Percentiles rank a stretch among this genome's conserved stretches.
Conservation (phyloP, 2,113 vertebrate genomes). For the Thryonomys swinderianus region DNA sequence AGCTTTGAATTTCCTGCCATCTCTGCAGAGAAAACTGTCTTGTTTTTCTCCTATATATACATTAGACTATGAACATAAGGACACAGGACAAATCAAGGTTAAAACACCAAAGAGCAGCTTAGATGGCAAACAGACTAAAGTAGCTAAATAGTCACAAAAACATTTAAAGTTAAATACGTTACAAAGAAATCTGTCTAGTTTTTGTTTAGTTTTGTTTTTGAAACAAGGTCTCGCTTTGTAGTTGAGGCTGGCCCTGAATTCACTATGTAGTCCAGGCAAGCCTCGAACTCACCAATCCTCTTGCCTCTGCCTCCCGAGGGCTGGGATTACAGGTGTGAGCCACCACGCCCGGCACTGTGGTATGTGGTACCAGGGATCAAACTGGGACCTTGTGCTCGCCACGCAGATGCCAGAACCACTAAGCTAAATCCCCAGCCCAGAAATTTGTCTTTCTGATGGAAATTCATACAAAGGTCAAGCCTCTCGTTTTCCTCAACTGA, state of each 20-base stretch:
- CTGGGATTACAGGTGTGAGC: too few relatives aligned
- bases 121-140: not conserved
- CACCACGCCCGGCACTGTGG: too few relatives aligned
- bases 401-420: too few relatives aligned
- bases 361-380: too few relatives aligned
- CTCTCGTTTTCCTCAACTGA: not conserved
- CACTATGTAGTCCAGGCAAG: too few relatives aligned
- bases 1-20: not conserved
- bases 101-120: not conserved
- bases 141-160: not conserved
- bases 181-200: not conserved
- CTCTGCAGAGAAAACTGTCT: not conserved
- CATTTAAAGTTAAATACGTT: not conserved
- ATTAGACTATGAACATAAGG: not conserved
- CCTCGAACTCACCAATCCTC: too few relatives aligned
- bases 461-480: not conserved
- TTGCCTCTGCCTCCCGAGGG: too few relatives aligned
- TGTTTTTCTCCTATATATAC: not conserved
- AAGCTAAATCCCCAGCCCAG: too few relatives aligned
- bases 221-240: too few relatives aligned
- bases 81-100: not conserved
- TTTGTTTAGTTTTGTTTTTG: too few relatives aligned
- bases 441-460: not conserved
- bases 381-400: too few relatives aligned
- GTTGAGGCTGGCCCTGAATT: too few relatives aligned